Evolutionary conservation across 2,888 invertebrate genomes (phyloP).

Genomic region (Spilosoma lubricipeda): DNA sequence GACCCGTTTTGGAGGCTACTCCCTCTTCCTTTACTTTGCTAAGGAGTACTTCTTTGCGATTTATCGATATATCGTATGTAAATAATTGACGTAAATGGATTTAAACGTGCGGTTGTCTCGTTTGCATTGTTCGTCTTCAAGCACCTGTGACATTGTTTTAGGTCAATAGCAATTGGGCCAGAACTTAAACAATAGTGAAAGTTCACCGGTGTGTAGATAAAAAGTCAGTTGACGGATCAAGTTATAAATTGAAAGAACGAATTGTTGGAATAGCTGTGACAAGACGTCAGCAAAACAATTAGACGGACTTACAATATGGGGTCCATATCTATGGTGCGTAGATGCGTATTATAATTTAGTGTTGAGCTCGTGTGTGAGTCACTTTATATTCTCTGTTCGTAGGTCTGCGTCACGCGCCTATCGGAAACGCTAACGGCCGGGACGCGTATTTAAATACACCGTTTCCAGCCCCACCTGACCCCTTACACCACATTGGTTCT

Average conservation of each 20-base stretch:
- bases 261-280: conserved; percentile 6
- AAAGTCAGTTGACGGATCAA: conserved; percentile 27
- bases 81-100: conserved; percentile 65
- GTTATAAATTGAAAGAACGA: conserved; percentile 17
- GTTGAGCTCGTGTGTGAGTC: conserved; percentile 51
- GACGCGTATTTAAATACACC: conserved; percentile 72
- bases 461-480: conserved; percentile 40
- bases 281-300: conserved; percentile 49
- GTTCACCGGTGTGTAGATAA: conserved; percentile 38
- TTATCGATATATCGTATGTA: conserved; percentile 61
- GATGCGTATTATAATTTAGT: conserved; percentile 22
- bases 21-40: conserved; percentile 52
- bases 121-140: conserved; percentile 32
- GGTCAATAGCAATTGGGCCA: conserved; percentile 40
- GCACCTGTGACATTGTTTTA: conserved; percentile 38
- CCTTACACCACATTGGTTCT: conserved; percentile 38
- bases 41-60: conserved; percentile 46
- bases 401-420: conserved; percentile 76
- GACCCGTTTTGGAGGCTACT: conserved; percentile 47
- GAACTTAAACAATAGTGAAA: conserved; percentile 49
- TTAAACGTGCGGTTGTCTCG: conserved; percentile 45
- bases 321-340: conserved; percentile 27
- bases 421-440: conserved; percentile 82
- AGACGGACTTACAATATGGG: conserved; percentile 29
- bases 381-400: conserved; percentile 76